Base-by-base conservation (phyloP, 2,888 invertebrate genomes). In the Synergus gifuensis region DNA sequence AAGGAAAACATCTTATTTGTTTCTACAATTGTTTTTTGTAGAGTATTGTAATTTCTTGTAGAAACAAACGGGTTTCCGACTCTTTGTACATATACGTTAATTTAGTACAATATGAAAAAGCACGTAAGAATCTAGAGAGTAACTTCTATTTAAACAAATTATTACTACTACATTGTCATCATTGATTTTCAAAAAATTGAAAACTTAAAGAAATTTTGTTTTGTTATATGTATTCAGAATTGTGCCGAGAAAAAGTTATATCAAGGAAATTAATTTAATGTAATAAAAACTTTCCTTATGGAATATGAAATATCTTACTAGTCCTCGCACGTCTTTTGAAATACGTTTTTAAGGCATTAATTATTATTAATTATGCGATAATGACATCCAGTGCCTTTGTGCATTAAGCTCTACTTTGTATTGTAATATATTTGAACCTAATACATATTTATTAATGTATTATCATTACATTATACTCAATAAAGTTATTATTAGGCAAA, bases 391-490 rank as follows among this genome's bases (percentile, higher is more conserved):
- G 64, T 64, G 64, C 64, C 64, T 64, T 64, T 36, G 64, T 64
- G 64, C 64, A 64, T 64, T 64, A 64, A 40, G 64, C 64, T 64
- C 64, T 64, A 42, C 42, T 40, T 64, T 64, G 64, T 40, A 64
- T 64, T 64, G 42, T 64, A 64, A 64, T 64, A 40, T 64, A 64
- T 40, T 42, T 66, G 66, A 40, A 66, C 66, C 66, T 66, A 64
- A 62, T 63, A 63, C 42, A 66, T 69, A 69, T 69, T 69, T 69
- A 69, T 49, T 69, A 69, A 69, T 69, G 69, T 69, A 69, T 69
- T 69, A 69, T 22, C 11, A 69, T 69, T 28, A 67, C 44, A 64
- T 64, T 64, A 40, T 64, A 64, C 69, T 46, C 69, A 69, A 69
- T 69, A 69, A 69, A 69, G 49, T 66, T 66, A 69, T 69, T 46